phyloP scores from a whole-genome alignment of 2,797 vertebrate species.

The Morelia viridis region DNA sequence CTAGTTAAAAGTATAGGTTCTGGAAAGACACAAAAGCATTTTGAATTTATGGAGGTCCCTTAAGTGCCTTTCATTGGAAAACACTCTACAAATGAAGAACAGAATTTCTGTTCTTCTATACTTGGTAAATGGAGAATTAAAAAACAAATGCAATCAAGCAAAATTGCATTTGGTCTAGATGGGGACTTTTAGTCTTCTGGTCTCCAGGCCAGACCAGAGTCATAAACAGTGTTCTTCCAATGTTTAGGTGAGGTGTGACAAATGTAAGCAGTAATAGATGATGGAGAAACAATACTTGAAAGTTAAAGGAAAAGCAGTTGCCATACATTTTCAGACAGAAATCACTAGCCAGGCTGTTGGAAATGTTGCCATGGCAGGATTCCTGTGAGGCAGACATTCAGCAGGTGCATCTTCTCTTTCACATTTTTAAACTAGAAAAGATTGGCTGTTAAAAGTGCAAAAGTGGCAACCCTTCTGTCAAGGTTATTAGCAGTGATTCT shows the following conservation, averaged over 20 bases:
- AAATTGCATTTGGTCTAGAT: background rate
- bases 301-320: background rate
- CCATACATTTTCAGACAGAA: background rate
- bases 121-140: background rate
- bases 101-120: background rate
- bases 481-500: background rate
- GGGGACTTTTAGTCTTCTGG: background rate
- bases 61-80: background rate
- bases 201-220: background rate
- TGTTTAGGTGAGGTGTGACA: constrained; percentile 4
- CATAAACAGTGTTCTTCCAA: background rate
- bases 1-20: background rate
- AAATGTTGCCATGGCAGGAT: background rate
- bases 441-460: background rate
- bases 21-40: background rate
- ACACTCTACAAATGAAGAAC: background rate
- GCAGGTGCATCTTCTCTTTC: background rate
- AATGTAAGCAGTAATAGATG: fast-evolving
- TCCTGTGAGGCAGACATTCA: background rate
- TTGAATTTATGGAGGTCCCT: background rate
- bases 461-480: background rate
- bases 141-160: background rate
- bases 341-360: background rate
- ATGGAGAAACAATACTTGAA: background rate
- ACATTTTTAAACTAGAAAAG: background rate